These are phyloP conservation scores for Crotophaga sulcirostris DNA, from an alignment of 2,113 vertebrate species.

Conservation along the genomic window DNA sequence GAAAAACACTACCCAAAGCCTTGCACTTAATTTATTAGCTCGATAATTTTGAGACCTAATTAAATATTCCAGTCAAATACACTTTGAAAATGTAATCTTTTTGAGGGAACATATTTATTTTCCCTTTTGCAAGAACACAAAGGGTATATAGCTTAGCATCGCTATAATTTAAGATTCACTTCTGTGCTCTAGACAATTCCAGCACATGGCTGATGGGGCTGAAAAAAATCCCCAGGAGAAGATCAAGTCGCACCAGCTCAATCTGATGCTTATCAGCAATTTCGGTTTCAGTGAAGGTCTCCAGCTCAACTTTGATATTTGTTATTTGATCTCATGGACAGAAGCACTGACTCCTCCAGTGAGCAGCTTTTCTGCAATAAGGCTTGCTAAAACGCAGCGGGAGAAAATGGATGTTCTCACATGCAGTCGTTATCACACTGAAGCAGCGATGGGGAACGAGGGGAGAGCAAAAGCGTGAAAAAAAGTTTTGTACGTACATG, in stretches of 20 bases:
- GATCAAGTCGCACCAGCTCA: background rate
- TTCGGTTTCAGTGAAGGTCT: slow-evolving; percentile 18
- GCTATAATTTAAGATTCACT: slow-evolving; percentile 37
- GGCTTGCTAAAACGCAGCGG: background rate
- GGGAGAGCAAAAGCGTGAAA: slow-evolving; percentile 53
- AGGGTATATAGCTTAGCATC: slow-evolving; percentile 20
- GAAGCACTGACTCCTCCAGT: background rate
- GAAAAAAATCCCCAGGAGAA: slow-evolving; percentile 20
- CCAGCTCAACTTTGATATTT: background rate
- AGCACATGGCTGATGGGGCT: background rate
- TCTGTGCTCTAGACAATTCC: slow-evolving; percentile 48
- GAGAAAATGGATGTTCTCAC: background rate
- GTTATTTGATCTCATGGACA: background rate
- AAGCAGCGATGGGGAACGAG: background rate
- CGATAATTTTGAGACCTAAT: slow-evolving; percentile 63
- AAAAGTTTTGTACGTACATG: background rate
- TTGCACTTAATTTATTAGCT: slow-evolving; percentile 60
- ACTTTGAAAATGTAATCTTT: slow-evolving; percentile 62
- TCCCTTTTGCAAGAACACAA: slow-evolving; percentile 49
- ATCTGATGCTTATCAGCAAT: background rate
- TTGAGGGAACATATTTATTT: slow-evolving; percentile 60
- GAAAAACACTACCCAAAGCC: slow-evolving; percentile 64
- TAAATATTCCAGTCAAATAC: slow-evolving; percentile 67
- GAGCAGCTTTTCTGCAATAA: background rate
- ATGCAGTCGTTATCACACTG: background rate